These are phyloP conservation scores for Thamnophis elegans DNA, from an alignment of 2,797 vertebrate genomes.

Conservation along the genomic window DNA sequence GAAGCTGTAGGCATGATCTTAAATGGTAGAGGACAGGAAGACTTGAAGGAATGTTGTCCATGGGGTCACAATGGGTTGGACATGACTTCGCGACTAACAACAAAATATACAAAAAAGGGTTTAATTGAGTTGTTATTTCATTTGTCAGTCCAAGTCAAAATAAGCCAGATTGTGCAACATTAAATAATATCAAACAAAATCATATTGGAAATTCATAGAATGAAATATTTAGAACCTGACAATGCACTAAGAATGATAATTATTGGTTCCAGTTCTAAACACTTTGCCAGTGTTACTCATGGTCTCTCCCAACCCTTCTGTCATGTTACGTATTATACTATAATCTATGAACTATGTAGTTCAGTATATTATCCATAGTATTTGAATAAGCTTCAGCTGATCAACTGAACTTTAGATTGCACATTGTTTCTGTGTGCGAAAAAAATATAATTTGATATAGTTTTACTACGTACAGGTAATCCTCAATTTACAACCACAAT, in stretches of 20 bases:
- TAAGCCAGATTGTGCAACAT: neutral
- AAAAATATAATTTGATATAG: neutral
- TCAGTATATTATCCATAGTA: neutral
- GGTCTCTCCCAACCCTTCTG: neutral
- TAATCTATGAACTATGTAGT: neutral
- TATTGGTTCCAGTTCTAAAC: too few species aligned
- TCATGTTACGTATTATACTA: neutral
- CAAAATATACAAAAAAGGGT: neutral
- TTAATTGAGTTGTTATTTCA: neutral
- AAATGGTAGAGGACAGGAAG: too few species aligned
- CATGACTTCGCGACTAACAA: too few species aligned
- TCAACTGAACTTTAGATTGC: neutral
- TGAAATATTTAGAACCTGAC: neutral
- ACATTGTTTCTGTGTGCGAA: neutral
- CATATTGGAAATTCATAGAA: neutral
- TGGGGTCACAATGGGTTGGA: too few species aligned
- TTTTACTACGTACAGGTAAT: neutral
- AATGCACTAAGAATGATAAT: neutral
- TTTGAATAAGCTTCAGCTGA: neutral
- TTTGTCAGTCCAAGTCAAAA: neutral
- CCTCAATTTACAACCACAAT: neutral
- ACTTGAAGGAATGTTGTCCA: too few species aligned
- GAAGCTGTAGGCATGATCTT: too few species aligned
- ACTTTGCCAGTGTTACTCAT: neutral
- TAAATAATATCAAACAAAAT: neutral